Conservation (phyloP, 2,797 vertebrate genomes). For the Pseudotriccus pelzelni region DNA sequence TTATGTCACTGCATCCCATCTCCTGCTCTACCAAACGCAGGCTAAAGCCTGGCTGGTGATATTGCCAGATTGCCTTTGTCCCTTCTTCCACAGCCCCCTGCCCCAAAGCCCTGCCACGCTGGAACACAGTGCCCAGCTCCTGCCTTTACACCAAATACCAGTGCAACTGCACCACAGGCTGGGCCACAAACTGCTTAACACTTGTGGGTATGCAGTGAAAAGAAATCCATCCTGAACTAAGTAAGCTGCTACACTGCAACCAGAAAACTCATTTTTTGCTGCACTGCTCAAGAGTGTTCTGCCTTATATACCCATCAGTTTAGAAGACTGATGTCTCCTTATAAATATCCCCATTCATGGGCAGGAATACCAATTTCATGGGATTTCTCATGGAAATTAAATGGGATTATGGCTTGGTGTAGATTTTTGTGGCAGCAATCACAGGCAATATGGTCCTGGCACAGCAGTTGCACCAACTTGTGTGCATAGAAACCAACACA, state of each 20-base stretch:
- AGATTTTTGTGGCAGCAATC: neutral
- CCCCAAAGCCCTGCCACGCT: neutral
- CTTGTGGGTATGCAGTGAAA: neutral
- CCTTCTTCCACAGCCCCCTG: neutral
- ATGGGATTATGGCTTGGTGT: neutral
- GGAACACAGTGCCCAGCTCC: neutral
- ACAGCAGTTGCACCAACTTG: neutral
- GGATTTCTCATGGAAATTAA: neutral
- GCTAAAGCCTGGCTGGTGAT: neutral
- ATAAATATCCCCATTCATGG: neutral
- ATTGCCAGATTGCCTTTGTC: neutral
- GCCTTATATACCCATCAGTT: neutral
- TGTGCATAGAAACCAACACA: neutral
- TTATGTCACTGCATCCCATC: neutral
- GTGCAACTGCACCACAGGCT: neutral
- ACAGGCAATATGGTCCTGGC: neutral
- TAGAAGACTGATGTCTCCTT: neutral
- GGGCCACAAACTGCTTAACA: neutral
- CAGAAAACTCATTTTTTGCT: neutral
- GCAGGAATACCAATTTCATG: neutral
- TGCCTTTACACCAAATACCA: neutral
- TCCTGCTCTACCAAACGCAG: neutral
- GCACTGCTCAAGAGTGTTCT: neutral
- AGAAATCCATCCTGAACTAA: neutral
- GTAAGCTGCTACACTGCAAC: neutral